These are phyloP conservation scores for Pedicia rivosa DNA, from an alignment of 2,888 invertebrate species.

Conservation along the genomic window DNA sequence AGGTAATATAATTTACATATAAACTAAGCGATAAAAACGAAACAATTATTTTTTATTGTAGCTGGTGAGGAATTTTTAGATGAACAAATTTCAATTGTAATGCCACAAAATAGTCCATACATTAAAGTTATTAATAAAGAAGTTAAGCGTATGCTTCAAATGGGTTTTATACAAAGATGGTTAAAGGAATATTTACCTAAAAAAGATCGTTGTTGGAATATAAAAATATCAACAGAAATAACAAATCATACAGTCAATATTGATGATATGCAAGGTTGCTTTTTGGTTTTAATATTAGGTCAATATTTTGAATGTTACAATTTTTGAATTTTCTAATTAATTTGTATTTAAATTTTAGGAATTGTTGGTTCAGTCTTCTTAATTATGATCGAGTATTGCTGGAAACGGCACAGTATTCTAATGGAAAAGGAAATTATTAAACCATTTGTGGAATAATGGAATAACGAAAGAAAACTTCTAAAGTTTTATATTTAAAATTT, in stretches of 20 bases:
- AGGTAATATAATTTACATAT: slow-evolving; percentile 29
- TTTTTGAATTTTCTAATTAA: neutral
- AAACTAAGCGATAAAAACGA: neutral
- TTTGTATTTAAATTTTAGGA: slow-evolving; percentile 26
- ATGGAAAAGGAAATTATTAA: slow-evolving; percentile 32
- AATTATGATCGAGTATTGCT: slow-evolving; percentile 33
- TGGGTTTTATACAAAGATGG: slow-evolving; percentile 76
- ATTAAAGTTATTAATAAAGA: slow-evolving; percentile 58
- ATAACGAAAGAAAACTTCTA: neutral
- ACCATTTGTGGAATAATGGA: slow-evolving; percentile 31
- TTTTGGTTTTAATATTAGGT: slow-evolving; percentile 72
- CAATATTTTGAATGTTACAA: slow-evolving; percentile 48
- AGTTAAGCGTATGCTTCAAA: slow-evolving; percentile 64
- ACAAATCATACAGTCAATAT: slow-evolving; percentile 77
- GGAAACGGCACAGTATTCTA: slow-evolving; percentile 25
- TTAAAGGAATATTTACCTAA: slow-evolving; percentile 57
- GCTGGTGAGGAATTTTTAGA: slow-evolving; percentile 61
- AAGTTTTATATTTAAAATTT: neutral
- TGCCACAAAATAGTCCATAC: slow-evolving; percentile 63
- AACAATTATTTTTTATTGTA: slow-evolving; percentile 19
- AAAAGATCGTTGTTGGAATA: slow-evolving; percentile 64
- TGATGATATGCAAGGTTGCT: slow-evolving; percentile 85
- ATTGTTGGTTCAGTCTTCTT: slow-evolving; percentile 31
- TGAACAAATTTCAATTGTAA: slow-evolving; percentile 62
- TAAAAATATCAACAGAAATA: slow-evolving; percentile 44